Percentiles rank a stretch among this genome's conserved stretches.
phyloP scores from a whole-genome alignment of 1,140 invertebrate species.

The Magallana angulata region DNA sequence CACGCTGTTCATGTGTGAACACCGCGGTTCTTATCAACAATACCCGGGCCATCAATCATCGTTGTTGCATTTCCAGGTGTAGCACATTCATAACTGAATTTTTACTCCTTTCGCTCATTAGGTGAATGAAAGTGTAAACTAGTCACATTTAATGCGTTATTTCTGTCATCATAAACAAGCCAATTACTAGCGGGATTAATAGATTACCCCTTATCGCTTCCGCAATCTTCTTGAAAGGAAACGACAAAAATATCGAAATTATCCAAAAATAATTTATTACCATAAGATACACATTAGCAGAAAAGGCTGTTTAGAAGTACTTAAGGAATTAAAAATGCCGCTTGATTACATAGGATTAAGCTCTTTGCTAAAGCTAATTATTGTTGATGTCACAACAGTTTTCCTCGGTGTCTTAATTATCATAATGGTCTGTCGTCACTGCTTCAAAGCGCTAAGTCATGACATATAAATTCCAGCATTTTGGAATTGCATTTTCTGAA shows the following conservation, averaged over 20 bases:
- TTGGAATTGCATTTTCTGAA: not conserved
- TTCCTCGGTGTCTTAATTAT: not conserved
- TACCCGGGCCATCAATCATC: not conserved
- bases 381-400: not conserved
- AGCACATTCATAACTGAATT: not conserved
- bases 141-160: conserved; percentile 3
- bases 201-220: conserved; percentile 7
- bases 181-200: conserved; percentile 8
- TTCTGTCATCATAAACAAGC: conserved; percentile 28
- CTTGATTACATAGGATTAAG: conserved; percentile 5
- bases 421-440: not conserved
- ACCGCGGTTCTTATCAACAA: no score
- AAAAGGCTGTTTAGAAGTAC: not conserved
- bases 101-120: not conserved
- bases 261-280: conserved; percentile 35
- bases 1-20: no score
- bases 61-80: not conserved
- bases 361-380: not conserved
- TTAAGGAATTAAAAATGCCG: not conserved
- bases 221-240: conserved; percentile 10
- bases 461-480: not conserved
- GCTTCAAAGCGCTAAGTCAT: not conserved
- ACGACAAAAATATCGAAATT: conserved; percentile 19
- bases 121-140: conserved; percentile 9
- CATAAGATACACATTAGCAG: conserved; percentile 24